These are phyloP conservation scores for Adelphocoris suturalis DNA, from an alignment of 2,888 invertebrate genomes.

Conservation along the genomic window DNA sequence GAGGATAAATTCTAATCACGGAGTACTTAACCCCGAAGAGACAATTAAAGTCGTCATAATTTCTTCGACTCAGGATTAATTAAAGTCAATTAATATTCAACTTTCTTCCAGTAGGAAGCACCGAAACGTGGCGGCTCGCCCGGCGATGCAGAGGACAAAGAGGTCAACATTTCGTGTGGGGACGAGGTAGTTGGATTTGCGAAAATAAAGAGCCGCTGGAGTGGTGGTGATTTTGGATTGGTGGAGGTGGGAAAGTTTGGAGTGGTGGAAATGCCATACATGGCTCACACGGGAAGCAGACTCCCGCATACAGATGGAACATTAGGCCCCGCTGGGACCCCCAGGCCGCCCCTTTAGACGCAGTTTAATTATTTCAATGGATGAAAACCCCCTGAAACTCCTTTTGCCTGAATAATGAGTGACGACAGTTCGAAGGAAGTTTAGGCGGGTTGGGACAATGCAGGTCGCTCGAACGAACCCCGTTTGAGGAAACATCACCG, in stretches of 20 bases:
- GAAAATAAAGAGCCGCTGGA: not conserved
- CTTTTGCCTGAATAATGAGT: slow-evolving; percentile 17
- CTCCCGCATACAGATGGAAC: slow-evolving; percentile 15
- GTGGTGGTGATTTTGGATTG: not conserved
- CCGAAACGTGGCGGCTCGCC: not conserved
- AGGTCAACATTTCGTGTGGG: not conserved
- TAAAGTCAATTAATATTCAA: slow-evolving; percentile 32
- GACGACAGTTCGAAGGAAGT: not conserved
- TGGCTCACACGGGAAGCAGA: slow-evolving; percentile 7
- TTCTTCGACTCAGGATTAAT: not conserved
- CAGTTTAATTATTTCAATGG: slow-evolving; percentile 9
- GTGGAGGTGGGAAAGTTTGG: not conserved
- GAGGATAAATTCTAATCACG: not conserved
- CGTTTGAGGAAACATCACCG: too few relatives aligned
- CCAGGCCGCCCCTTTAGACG: not conserved
- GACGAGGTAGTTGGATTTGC: too few relatives aligned
- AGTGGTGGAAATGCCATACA: not conserved
- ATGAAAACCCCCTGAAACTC: slow-evolving; percentile 27
- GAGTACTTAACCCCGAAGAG: not conserved
- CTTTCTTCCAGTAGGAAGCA: not conserved
- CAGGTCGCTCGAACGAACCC: too few relatives aligned
- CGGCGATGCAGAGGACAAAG: not conserved
- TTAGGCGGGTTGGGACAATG: too few relatives aligned
- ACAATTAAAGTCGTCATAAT: not conserved
- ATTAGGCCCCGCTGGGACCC: not conserved